phyloP scores from a whole-genome alignment of 1,140 invertebrate species.

The Lysiphlebus fabarum region DNA sequence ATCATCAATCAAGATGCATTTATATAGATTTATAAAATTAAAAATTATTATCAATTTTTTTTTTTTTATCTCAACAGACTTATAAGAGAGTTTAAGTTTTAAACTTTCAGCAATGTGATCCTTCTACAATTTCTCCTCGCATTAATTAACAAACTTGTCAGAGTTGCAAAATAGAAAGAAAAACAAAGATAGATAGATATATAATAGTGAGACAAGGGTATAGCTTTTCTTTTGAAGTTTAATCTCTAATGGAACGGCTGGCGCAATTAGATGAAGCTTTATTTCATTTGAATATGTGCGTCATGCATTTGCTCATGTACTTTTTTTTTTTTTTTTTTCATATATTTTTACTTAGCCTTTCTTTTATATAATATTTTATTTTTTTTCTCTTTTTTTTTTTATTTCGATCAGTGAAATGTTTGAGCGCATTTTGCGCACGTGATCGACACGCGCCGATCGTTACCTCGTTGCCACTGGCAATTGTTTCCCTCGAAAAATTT shows the following conservation, averaged over 20 bases:
- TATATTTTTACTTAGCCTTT: too few relatives aligned
- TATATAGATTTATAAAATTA: too few relatives aligned
- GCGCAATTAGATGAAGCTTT: slow-evolving; percentile 43
- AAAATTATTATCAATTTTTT: too few relatives aligned
- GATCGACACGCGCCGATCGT: slow-evolving; percentile 43
- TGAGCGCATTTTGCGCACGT: slow-evolving; percentile 39
- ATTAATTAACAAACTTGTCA: slow-evolving; percentile 16
- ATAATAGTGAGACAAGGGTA: neutral
- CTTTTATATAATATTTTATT: slow-evolving; percentile 6
- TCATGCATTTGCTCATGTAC: neutral
- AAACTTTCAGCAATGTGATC: too few relatives aligned
- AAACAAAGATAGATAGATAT: too few relatives aligned
- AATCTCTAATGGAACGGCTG: slow-evolving; percentile 45
- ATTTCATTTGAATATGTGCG: slow-evolving; percentile 28
- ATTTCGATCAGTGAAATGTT: slow-evolving; percentile 32
- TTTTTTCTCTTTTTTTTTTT: slow-evolving; percentile 3
- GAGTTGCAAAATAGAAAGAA: too few relatives aligned
- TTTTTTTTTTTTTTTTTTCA: neutral
- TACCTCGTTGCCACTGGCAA: slow-evolving; percentile 36
- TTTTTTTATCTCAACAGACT: too few relatives aligned
- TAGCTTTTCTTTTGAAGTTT: slow-evolving; percentile 40
- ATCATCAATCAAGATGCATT: too few relatives aligned
- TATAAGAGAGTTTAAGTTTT: too few relatives aligned
- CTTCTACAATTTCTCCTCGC: neutral
- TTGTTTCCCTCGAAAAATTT: slow-evolving; percentile 39